Evolutionary conservation across 2,113 vertebrate species (phyloP).

Genomic region (Mobula birostris): DNA sequence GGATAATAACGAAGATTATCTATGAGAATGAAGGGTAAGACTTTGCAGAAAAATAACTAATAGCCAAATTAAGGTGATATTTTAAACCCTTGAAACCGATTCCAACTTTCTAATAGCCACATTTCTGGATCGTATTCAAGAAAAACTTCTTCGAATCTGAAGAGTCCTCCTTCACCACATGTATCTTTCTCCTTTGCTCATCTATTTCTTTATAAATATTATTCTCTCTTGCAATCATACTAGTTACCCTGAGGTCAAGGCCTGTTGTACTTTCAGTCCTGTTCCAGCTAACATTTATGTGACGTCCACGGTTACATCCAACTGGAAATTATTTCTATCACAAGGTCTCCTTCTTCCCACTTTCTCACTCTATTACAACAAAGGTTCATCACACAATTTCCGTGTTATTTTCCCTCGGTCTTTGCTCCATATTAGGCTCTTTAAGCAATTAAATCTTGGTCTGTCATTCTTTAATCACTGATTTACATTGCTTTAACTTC

Average conservation of each 20-base stretch:
- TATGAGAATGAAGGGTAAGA: conserved; percentile 77
- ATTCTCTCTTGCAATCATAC: background rate
- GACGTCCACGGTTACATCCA: background rate
- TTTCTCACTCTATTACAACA: background rate
- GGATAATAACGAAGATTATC: conserved; percentile 67
- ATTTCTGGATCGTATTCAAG: background rate
- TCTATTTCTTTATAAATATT: background rate
- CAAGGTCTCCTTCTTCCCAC: background rate
- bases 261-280: background rate
- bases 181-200: background rate
- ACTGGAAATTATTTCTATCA: background rate
- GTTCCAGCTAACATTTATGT: background rate
- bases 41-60: background rate
- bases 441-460: background rate
- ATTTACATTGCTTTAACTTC: background rate
- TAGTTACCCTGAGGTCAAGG: too few relatives aligned
- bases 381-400: background rate
- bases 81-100: background rate
- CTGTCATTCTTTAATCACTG: background rate
- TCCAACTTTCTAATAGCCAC: background rate
- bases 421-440: background rate
- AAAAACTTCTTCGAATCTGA: background rate
- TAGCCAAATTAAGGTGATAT: background rate
- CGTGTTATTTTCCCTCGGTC: background rate
- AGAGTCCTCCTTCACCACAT: background rate